These are phyloP conservation scores for Natrix natrix DNA, from an alignment of 2,797 vertebrate species.

Conservation along the genomic window DNA sequence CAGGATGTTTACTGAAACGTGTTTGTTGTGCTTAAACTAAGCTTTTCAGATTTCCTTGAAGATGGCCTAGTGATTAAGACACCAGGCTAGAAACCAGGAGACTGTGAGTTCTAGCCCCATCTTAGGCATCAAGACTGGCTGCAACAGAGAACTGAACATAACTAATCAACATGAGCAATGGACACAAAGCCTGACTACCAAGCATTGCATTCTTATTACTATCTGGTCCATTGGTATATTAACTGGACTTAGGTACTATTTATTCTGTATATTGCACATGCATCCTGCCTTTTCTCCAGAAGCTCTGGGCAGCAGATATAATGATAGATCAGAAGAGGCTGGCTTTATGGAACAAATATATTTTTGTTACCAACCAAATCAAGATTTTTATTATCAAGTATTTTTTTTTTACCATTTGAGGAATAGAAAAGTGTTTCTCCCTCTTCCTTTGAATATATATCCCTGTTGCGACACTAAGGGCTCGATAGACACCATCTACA, in stretches of 20 bases:
- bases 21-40: neutral
- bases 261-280: neutral
- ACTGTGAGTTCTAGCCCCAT: neutral
- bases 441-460: conserved; percentile 62
- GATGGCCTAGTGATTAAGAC: neutral
- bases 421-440: conserved; percentile 21
- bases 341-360: neutral
- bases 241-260: neutral
- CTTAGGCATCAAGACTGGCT: neutral
- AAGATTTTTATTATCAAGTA: neutral
- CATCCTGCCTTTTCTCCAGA: neutral
- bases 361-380: neutral
- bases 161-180: neutral
- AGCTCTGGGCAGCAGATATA: neutral
- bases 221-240: neutral
- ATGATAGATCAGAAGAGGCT: neutral
- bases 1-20: too few relatives aligned
- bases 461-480: conserved; percentile 78
- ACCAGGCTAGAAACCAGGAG: neutral
- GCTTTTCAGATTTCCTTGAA: neutral
- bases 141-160: neutral
- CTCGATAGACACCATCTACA: conserved; percentile 81
- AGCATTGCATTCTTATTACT: neutral
- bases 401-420: conserved; percentile 41
- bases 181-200: neutral